Base-by-base conservation (phyloP, 2,113 vertebrate species). In the Petrocephalus zakoni region DNA sequence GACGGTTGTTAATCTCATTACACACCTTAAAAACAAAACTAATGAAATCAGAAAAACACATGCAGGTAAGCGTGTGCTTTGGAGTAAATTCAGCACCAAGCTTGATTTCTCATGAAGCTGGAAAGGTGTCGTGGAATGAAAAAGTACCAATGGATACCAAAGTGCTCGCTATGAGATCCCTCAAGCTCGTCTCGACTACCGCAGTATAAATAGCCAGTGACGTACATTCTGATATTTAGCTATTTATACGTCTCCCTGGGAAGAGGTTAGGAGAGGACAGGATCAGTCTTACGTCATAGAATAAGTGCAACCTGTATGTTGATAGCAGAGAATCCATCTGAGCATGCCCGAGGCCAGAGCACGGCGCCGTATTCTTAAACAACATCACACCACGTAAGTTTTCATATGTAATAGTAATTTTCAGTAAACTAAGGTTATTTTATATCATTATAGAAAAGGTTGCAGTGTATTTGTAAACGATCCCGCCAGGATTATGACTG, bases 201-300 rank as follows among this genome's bases (percentile, higher is more conserved):
- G 58, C 68, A 42, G 34, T 81, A 82, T 37, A 81, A 81, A 88
- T 82, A 82, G n/a, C 13, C 51, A 29, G 72, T 46, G 8, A n/a
- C 11, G 52, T 21, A 81, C 29, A 53, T 88, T 53, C 1, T n/a
- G 61, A 78, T 25, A 86, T 37, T 19, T 10, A 29, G 21, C 46
- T 47, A 72, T 72, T 87, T 87, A 72, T 19, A 29, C n/a, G 55
- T 21, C n/a, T 51, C 25, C 13, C 19, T 29, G 21, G 42, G 2
- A 42, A 37, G 53, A 42, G 85, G 53, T 58, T 37, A 86, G 49
- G 52, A 89, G 42, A 85, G 88, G n/a, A 52, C 56, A 85, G 87
- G 46, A 68, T 15, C 49, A 83, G 37, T 25, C 81, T 9, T 22
- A 83, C 49, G 49, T 83, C 34, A 47, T 21, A 81, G 75, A 42